Evolutionary conservation across 2,797 vertebrate species (phyloP).

Genomic region (Silurus aristotelis): DNA sequence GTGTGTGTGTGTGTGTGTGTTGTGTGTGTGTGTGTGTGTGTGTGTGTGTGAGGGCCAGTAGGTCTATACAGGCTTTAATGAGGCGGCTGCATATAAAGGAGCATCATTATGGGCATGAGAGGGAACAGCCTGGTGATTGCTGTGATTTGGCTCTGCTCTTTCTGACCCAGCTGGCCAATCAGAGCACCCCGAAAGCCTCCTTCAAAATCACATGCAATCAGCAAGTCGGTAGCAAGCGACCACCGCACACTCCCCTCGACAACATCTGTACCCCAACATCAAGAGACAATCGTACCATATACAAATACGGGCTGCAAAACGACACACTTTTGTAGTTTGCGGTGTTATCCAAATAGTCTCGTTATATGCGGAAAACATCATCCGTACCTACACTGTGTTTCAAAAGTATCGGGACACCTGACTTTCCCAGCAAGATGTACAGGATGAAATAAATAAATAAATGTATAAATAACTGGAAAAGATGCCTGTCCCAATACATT

Average conservation of each 20-base stretch:
- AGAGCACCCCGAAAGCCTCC: conserved; percentile 65
- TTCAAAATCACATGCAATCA: conserved; percentile 72
- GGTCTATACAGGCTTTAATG: conserved; percentile 69
- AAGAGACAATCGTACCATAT: conserved; percentile 8
- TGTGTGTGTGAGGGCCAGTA: conserved; percentile 41
- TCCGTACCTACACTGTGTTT: no score
- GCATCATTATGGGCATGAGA: conserved; percentile 75
- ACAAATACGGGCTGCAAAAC: conserved; percentile 24
- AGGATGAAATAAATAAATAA: no score
- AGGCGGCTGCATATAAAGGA: conserved; percentile 73
- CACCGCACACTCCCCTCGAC: conserved; percentile 22
- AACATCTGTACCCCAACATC: conserved; percentile 41
- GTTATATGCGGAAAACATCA: background rate
- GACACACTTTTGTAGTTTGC: background rate
- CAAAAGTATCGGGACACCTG: no score
- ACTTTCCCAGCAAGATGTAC: no score
- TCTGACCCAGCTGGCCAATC: conserved; percentile 72
- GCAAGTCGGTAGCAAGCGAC: conserved; percentile 48
- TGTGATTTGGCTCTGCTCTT: conserved; percentile 73
- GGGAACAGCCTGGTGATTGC: conserved; percentile 76
- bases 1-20: conserved; percentile 36
- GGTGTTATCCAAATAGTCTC: background rate
- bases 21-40: conserved; percentile 39
- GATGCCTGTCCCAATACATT: no score
- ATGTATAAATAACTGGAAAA: no score